Conservation (phyloP, 1,140 invertebrate species). For the Oppia nitens region DNA sequence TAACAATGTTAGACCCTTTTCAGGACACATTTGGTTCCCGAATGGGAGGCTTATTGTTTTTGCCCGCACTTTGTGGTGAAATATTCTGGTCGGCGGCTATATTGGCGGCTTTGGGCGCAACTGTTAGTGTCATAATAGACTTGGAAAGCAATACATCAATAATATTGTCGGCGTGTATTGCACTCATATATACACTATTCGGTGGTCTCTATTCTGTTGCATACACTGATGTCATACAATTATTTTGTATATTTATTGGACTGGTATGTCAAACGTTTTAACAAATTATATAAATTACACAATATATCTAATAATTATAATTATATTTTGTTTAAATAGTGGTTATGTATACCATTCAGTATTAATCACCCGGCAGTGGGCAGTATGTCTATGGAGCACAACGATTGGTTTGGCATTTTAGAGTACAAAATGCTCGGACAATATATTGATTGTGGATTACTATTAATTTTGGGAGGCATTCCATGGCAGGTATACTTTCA, state of each 20-base stretch:
- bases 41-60: slow-evolving; percentile 88
- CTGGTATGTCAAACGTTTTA: slow-evolving; percentile 39
- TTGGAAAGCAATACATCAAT: slow-evolving; percentile 81
- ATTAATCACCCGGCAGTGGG: slow-evolving; percentile 64
- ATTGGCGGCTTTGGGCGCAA: slow-evolving; percentile 82
- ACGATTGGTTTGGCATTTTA: slow-evolving; percentile 68
- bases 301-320: slow-evolving; percentile 3
- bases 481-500: slow-evolving; percentile 99
- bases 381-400: slow-evolving; percentile 54
- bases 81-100: slow-evolving; percentile 95
- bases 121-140: slow-evolving; percentile 86
- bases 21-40: slow-evolving; percentile 86
- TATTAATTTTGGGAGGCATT: slow-evolving; percentile 90
- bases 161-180: slow-evolving; percentile 84
- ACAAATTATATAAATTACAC: not conserved
- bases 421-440: slow-evolving; percentile 54
- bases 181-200: slow-evolving; percentile 91
- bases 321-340: slow-evolving; percentile 40
- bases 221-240: slow-evolving; percentile 95
- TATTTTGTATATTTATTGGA: slow-evolving; percentile 95
- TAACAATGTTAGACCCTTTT: slow-evolving; percentile 96
- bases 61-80: slow-evolving; percentile 91
- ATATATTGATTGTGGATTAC: slow-evolving; percentile 76
- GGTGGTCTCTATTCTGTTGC: slow-evolving; percentile 95
- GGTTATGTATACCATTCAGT: slow-evolving; percentile 95